These are phyloP conservation scores for Pithys albifrons DNA, from an alignment of 2,113 vertebrate genomes.

Conservation along the genomic window DNA sequence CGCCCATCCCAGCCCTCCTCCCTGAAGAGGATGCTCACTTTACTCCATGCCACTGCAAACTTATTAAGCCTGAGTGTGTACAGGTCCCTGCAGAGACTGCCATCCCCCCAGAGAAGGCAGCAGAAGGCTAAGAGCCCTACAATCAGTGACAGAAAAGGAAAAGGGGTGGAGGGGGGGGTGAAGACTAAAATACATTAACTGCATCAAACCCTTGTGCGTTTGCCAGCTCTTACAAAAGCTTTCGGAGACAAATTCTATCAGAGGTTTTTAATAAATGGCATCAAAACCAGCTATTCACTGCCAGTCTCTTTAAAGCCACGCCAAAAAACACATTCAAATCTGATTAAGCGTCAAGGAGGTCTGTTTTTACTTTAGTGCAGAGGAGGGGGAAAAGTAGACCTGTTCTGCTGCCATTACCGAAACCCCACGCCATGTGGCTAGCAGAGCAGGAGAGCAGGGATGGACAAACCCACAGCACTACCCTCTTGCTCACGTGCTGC, in stretches of 20 bases:
- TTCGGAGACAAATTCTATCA: constrained; percentile 78
- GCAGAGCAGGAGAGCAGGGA: not conserved
- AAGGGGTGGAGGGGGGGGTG: not conserved
- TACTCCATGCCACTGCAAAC: not conserved
- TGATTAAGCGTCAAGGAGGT: constrained; percentile 75
- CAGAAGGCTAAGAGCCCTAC: constrained; percentile 55
- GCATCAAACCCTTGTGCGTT: constrained; percentile 70
- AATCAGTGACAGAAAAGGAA: constrained; percentile 49
- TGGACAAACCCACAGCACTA: fast-evolving
- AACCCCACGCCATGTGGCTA: not conserved
- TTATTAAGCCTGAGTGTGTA: not conserved
- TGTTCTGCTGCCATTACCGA: not conserved
- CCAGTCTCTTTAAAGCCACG: constrained; percentile 77
- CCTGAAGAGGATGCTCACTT: constrained; percentile 21
- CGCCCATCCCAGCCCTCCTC: not conserved
- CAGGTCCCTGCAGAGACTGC: constrained; percentile 28
- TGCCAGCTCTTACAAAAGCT: constrained; percentile 79
- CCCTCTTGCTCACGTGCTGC: not conserved
- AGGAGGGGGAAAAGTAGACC: not conserved
- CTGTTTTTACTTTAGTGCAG: constrained; percentile 71
- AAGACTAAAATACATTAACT: constrained; percentile 71
- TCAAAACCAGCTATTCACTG: constrained; percentile 76
- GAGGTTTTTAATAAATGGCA: constrained; percentile 77
- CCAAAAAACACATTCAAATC: constrained; percentile 77
- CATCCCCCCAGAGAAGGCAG: not conserved